phyloP scores from a whole-genome alignment of 2,113 vertebrate genomes.

The Festucalex cinctus region DNA sequence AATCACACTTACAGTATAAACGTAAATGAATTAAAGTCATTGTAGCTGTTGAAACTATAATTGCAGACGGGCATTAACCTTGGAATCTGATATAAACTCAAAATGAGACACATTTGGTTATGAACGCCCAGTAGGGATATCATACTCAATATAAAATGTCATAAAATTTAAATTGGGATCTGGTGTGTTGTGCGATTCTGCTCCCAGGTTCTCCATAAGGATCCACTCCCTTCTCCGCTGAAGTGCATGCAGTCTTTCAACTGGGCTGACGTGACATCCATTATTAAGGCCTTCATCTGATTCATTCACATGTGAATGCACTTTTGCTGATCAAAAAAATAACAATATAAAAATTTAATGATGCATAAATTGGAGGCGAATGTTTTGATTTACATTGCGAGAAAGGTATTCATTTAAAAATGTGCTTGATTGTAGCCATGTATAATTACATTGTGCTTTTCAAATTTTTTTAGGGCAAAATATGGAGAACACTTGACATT shows the following conservation, averaged over 20 bases:
- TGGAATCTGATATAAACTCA: conserved; percentile 2
- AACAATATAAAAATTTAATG: not conserved
- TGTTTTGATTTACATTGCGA: not conserved
- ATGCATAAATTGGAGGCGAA: not conserved
- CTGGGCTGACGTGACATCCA: conserved; percentile 21
- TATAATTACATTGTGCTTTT: too few species aligned
- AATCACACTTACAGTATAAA: not conserved
- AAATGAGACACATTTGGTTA: not conserved
- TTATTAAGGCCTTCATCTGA: conserved; percentile 5
- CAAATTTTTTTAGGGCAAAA: too few species aligned
- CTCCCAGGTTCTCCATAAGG: conserved; percentile 8
- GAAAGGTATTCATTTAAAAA: not conserved
- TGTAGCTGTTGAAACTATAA: not conserved
- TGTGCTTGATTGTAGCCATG: not conserved
- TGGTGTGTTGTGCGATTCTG: not conserved
- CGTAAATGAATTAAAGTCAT: not conserved
- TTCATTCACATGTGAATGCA: not conserved
- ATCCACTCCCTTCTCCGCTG: conserved; percentile 3
- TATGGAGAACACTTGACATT: not conserved
- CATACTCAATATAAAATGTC: conserved; percentile 3
- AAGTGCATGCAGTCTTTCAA: conserved; percentile 24
- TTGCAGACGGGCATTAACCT: conserved; percentile 2
- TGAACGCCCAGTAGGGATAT: conserved; percentile 1
- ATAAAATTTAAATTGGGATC: conserved; percentile 10
- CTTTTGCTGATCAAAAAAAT: conserved; percentile 5